A percentile compares a stretch with the other conserved stretches of the same genome.
Conservation (phyloP, 2,888 invertebrate genomes). For the Parthenolecanium corni region DNA sequence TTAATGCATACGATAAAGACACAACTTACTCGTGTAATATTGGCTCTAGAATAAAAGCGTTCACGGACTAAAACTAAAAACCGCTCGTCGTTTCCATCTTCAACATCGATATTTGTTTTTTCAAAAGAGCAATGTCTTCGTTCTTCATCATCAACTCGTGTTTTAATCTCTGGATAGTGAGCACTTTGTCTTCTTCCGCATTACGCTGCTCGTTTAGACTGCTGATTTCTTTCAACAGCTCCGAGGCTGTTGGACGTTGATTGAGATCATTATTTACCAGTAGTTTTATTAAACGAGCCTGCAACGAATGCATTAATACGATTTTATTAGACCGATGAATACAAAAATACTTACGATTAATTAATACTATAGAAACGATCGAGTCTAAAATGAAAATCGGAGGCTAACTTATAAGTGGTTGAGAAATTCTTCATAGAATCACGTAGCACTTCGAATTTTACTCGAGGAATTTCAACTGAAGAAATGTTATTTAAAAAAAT, state of each 20-base stretch:
- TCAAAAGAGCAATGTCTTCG: constrained; percentile 15
- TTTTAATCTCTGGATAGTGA: constrained; percentile 31
- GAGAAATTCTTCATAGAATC: too few species aligned
- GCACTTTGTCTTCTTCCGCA: constrained; percentile 30
- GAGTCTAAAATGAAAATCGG: too few species aligned
- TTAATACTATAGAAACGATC: too few species aligned
- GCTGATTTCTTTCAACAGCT: constrained; percentile 43
- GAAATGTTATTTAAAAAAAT: too few species aligned
- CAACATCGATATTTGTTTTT: constrained; percentile 3
- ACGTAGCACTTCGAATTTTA: too few species aligned
- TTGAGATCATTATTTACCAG: constrained; percentile 46
- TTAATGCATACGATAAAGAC: too few species aligned
- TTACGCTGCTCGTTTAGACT: constrained; percentile 8
- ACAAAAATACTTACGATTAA: background rate
- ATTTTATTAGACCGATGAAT: too few species aligned
- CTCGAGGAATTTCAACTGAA: too few species aligned
- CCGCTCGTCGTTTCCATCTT: background rate
- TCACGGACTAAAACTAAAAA: too few species aligned
- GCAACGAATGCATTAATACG: too few species aligned
- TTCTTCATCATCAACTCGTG: constrained; percentile 26
- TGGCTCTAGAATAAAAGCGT: too few species aligned
- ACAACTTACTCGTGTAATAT: too few species aligned
- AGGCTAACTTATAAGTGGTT: background rate
- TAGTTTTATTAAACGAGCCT: constrained; percentile 48
- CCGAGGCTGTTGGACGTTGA: constrained; percentile 47